Conservation (phyloP, 1,140 invertebrate genomes). For the Andrena cerasifolii region DNA sequence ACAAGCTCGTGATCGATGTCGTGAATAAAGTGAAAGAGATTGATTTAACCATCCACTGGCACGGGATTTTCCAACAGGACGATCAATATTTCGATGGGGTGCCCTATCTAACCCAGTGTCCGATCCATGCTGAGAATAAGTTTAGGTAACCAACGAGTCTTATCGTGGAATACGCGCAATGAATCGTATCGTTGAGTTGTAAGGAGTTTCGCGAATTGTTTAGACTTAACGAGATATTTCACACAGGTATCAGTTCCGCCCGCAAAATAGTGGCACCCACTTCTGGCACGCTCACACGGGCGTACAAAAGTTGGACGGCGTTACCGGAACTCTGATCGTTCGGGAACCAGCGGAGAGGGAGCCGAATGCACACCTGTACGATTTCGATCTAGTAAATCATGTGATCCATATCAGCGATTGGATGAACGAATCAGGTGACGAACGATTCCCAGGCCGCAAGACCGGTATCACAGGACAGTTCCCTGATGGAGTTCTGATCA, state of each 20-base stretch:
- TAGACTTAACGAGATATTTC: not conserved
- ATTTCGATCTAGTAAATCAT: slow-evolving; percentile 93
- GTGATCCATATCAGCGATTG: slow-evolving; percentile 93
- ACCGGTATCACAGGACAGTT: not conserved
- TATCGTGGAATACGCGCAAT: not conserved
- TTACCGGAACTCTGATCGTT: slow-evolving; percentile 94
- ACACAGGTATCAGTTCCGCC: slow-evolving; percentile 88
- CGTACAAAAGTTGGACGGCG: slow-evolving; percentile 89
- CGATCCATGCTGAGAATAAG: slow-evolving; percentile 89
- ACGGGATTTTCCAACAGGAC: slow-evolving; percentile 89
- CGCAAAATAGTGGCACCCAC: slow-evolving; percentile 90
- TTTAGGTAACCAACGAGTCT: slow-evolving; percentile 85
- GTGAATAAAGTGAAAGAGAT: slow-evolving; percentile 88
- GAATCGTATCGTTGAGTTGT: too few relatives aligned
- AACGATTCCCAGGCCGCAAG: slow-evolving; percentile 89
- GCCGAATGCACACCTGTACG: slow-evolving; percentile 91
- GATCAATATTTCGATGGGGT: slow-evolving; percentile 95
- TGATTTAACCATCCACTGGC: slow-evolving; percentile 94
- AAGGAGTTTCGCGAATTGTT: too few relatives aligned
- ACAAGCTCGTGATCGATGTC: slow-evolving; percentile 91
- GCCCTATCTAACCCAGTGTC: slow-evolving; percentile 94
- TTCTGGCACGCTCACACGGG: slow-evolving; percentile 95
- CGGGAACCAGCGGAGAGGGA: slow-evolving; percentile 90
- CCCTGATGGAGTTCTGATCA: slow-evolving; percentile 26
- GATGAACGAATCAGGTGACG: slow-evolving; percentile 91